Conservation (phyloP, 2,888 invertebrate species). For the Malacosoma neustria region DNA sequence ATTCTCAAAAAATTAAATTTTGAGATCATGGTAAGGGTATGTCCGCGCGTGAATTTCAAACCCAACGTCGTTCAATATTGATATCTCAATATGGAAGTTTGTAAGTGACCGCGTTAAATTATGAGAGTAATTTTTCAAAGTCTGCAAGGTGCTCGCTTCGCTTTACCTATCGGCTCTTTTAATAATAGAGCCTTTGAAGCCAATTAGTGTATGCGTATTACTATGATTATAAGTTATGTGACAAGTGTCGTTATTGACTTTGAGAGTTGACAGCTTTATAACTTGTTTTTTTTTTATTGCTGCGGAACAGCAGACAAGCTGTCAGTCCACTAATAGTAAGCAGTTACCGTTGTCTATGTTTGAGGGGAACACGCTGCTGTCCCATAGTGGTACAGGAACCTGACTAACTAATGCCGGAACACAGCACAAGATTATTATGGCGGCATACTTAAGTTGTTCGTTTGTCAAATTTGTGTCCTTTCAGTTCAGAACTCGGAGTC, state of each 20-base stretch:
- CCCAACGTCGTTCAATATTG: conserved; percentile 63
- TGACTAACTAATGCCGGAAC: too few species aligned
- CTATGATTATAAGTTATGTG: background rate
- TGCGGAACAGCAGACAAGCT: too few species aligned
- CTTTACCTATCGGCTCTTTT: conserved; percentile 47
- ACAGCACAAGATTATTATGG: too few species aligned
- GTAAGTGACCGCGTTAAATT: conserved; percentile 68
- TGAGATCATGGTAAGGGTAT: conserved; percentile 28
- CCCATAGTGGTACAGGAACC: too few species aligned
- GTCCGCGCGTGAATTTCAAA: conserved; percentile 49
- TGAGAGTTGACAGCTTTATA: conserved; percentile 3
- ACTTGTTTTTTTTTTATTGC: too few species aligned
- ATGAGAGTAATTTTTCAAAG: conserved; percentile 67
- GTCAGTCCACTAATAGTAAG: too few species aligned
- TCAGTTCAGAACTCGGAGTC: too few species aligned
- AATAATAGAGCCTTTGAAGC: conserved; percentile 53
- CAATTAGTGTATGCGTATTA: conserved; percentile 41
- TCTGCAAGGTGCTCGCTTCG: conserved; percentile 32
- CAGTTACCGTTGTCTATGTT: too few species aligned
- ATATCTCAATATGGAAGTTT: conserved; percentile 72
- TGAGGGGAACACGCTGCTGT: too few species aligned
- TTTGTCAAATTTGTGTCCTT: too few species aligned
- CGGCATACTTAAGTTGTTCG: too few species aligned
- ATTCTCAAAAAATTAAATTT: too few species aligned
- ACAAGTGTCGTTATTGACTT: background rate